Conservation (phyloP, 2,888 invertebrate species). For the Tethea ocularis region DNA sequence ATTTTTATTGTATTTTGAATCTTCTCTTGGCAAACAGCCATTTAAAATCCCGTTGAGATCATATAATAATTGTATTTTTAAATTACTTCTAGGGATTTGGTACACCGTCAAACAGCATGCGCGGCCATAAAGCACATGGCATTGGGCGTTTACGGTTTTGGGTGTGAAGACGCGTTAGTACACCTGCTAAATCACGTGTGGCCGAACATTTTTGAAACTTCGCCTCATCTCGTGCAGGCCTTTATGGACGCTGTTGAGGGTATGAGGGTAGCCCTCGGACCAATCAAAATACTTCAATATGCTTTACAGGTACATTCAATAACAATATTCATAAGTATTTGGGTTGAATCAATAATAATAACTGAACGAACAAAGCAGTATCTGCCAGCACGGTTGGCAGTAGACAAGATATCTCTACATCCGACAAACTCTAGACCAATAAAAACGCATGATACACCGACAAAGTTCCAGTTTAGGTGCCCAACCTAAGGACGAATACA, state of each 20-base stretch:
- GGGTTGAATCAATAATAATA: no score
- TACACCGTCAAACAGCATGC: constrained; percentile 99
- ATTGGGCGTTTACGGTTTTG: constrained; percentile 98
- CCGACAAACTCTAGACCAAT: no score
- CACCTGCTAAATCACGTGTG: constrained; percentile 99
- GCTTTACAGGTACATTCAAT: constrained; percentile 92
- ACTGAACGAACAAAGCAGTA: no score
- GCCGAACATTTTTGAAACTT: constrained; percentile 99
- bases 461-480: no score
- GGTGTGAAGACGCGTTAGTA: constrained; percentile 98
- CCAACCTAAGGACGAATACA: no score
- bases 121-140: constrained; percentile 99
- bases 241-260: constrained; percentile 99
- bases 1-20: constrained; percentile 17
- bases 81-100: constrained; percentile 89
- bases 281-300: constrained; percentile 98
- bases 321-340: no score
- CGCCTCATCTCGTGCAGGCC: constrained; percentile 99
- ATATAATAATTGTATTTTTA: no score
- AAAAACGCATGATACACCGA: no score
- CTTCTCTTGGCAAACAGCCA: no score
- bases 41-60: no score
- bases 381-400: no score
- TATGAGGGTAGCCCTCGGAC: constrained; percentile 97
- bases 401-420: no score